Evolutionary conservation across 2,113 vertebrate genomes (phyloP), one percentile per base, ranked within the genome.

Genomic region (Rostratula benghalensis): DNA sequence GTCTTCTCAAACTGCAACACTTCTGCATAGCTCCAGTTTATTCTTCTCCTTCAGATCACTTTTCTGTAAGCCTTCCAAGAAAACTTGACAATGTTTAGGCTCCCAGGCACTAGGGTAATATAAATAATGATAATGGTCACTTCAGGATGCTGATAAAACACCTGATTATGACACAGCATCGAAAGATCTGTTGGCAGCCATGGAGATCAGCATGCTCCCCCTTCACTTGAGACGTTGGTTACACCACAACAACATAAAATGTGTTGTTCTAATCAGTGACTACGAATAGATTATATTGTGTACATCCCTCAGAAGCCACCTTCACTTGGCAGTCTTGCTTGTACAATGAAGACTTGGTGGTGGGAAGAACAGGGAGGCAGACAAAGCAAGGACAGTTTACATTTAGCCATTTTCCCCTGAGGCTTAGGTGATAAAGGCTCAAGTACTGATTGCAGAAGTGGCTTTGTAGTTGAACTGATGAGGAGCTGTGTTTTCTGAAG

Each of bases 391-490:
- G 74, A 41, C 63, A 37, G 65, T 60, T 85, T 86, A 50, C 6
- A 1, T 93, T 93, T 93, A 51, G 83, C 91, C 46, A 27, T 79
- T 95, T 97, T 79, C 67, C 61, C n/a, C 16, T 56, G 24, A 76
- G 74, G 70, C 33, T 89, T 89, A 79, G 41, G 50, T 82, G 50
- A 74, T 87, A 89, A 92, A 86, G 50, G 27, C 23, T 84, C 45
- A 30, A 31, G 18, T 87, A 8, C 43, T 88, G 57, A 54, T 91
- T 89, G 95, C 30, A 50, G 61, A 63, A 30, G 51, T 91, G 51
- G 84, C 51, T 92, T 87, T 87, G 59, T 89, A 79, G 89, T 97
- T 95, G 94, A 79, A 90, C 78, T 79, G 60, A 88, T 69, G 31
- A 80, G 59, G 89, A 90, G 21, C 82, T 91, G 28, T 90, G 63